Conservation (phyloP, 2,113 vertebrate species). For the Stegastes partitus region DNA sequence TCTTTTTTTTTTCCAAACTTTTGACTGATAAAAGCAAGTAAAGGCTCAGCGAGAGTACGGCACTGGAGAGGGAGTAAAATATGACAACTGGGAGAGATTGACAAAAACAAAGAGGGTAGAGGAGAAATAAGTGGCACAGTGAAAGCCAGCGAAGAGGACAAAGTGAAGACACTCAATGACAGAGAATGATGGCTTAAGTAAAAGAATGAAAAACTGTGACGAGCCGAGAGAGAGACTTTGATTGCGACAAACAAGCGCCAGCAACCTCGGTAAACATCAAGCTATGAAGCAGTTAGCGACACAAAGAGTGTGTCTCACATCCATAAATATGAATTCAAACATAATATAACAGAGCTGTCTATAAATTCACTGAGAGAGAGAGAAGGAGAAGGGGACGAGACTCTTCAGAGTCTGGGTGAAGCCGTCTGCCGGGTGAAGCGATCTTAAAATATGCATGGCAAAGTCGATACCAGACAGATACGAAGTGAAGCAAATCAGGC, state of each 20-base stretch:
- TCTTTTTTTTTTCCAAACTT: slow-evolving; percentile 38
- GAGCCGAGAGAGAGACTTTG: slow-evolving; percentile 4
- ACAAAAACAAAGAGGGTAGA: slow-evolving; percentile 20
- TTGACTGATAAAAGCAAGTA: slow-evolving; percentile 43
- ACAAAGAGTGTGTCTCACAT: not conserved
- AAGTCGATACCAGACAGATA: slow-evolving; percentile 28
- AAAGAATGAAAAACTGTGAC: slow-evolving; percentile 9
- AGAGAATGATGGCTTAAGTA: slow-evolving; percentile 18
- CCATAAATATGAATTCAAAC: slow-evolving; percentile 18
- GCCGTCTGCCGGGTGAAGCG: slow-evolving; percentile 16
- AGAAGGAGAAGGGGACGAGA: not conserved
- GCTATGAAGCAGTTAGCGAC: slow-evolving; percentile 18
- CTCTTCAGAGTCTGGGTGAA: slow-evolving; percentile 13
- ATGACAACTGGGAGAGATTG: slow-evolving; percentile 42
- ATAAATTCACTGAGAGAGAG: slow-evolving; percentile 20
- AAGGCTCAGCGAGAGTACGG: slow-evolving; percentile 17
- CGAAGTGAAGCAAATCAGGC: slow-evolving; percentile 34
- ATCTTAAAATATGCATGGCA: slow-evolving; percentile 48
- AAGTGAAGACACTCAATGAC: slow-evolving; percentile 29
- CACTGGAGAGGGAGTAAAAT: slow-evolving; percentile 21
- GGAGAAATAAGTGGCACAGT: slow-evolving; percentile 20
- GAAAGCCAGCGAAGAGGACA: slow-evolving; percentile 17
- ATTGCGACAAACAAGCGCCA: slow-evolving; percentile 20
- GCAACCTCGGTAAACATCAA: slow-evolving; percentile 24
- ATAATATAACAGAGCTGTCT: slow-evolving; percentile 12